Percentiles rank a stretch among this genome's conserved stretches.
These are phyloP conservation scores for Hydrolagus affinis DNA, from an alignment of 2,113 vertebrate genomes.

Conservation along the genomic window DNA sequence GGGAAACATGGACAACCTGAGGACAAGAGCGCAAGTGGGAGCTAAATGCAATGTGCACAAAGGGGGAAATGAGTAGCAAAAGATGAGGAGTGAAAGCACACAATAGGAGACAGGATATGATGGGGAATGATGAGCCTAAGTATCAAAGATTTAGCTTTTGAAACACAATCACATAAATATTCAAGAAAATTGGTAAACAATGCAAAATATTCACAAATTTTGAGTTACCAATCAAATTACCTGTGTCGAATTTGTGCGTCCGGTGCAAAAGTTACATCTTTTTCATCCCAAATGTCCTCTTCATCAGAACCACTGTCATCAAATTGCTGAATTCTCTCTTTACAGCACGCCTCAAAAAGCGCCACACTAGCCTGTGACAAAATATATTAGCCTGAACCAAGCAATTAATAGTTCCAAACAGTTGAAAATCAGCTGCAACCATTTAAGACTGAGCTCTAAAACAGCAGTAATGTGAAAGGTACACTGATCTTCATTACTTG, in stretches of 20 bases:
- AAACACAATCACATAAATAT: neutral
- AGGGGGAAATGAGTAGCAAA: too few relatives aligned
- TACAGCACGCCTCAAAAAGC: slow-evolving; percentile 94
- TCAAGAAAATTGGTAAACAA: too few relatives aligned
- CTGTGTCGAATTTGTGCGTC: slow-evolving; percentile 84
- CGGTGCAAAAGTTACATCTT: slow-evolving; percentile 80
- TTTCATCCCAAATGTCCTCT: slow-evolving; percentile 98
- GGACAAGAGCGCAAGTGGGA: too few relatives aligned
- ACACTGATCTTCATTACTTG: neutral
- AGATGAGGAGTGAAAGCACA: too few relatives aligned
- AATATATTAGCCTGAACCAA: slow-evolving; percentile 9
- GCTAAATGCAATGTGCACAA: too few relatives aligned
- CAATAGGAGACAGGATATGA: too few relatives aligned
- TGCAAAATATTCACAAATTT: too few relatives aligned
- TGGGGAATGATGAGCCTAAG: too few relatives aligned
- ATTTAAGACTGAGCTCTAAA: neutral
- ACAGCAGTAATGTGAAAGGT: neutral
- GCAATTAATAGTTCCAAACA: neutral
- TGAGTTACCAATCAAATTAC: slow-evolving; percentile 45
- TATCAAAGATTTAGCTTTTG: neutral
- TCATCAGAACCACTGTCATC: slow-evolving; percentile 94
- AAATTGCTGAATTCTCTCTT: slow-evolving; percentile 96
- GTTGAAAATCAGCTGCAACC: neutral
- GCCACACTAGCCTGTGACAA: slow-evolving; percentile 82
- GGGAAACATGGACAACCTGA: too few relatives aligned